These are phyloP conservation scores for Seira sanloemensis DNA, from an alignment of 2,888 invertebrate species.

Conservation along the genomic window DNA sequence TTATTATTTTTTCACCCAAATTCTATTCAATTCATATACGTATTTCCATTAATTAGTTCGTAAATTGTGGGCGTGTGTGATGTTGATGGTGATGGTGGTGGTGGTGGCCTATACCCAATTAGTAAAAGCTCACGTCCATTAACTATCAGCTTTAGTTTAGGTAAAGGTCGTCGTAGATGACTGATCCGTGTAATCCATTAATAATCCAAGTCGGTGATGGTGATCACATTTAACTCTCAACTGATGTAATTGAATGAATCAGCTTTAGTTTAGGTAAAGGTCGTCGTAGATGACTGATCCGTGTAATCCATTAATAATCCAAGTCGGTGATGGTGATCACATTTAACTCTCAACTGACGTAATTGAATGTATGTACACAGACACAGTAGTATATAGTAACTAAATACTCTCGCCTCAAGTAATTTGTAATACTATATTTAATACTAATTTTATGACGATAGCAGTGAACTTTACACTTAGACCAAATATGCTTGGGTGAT, in stretches of 20 bases:
- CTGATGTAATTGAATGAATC: background rate
- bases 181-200: slow-evolving; percentile 1
- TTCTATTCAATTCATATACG: too few relatives aligned
- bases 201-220: background rate
- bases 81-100: too few relatives aligned
- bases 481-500: background rate
- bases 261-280: slow-evolving; percentile 11
- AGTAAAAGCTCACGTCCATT: too few relatives aligned
- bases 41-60: too few relatives aligned
- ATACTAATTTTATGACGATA: background rate
- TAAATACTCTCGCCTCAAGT: too few relatives aligned
- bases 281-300: slow-evolving; percentile 5
- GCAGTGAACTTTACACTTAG: background rate
- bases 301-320: background rate
- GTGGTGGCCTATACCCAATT: too few relatives aligned
- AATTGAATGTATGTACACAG: too few relatives aligned
- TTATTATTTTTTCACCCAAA: too few relatives aligned
- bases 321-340: background rate
- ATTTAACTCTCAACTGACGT: background rate
- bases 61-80: too few relatives aligned
- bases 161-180: slow-evolving; percentile 9
- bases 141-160: too few relatives aligned
- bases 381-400: too few relatives aligned
- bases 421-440: background rate
- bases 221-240: too few relatives aligned